phyloP scores from a whole-genome alignment of 2,888 invertebrate species.

The Agrotis segetum region DNA sequence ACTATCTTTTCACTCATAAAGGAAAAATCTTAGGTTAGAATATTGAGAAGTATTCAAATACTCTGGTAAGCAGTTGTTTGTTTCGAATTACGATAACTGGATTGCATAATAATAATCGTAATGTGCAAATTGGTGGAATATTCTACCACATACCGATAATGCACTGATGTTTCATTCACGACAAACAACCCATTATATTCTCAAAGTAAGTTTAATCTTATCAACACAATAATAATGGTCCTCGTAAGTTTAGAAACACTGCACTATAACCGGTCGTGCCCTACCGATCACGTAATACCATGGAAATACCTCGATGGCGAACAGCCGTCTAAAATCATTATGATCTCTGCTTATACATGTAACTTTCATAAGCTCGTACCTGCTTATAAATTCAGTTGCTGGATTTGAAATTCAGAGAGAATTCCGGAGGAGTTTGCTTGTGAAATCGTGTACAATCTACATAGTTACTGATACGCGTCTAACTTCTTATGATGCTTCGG shows the following conservation, averaged over 20 bases:
- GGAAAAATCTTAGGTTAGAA: background rate
- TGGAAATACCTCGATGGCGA: slow-evolving; percentile 9
- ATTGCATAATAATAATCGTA: slow-evolving; percentile 19
- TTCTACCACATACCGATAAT: background rate
- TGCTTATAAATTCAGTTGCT: slow-evolving; percentile 51
- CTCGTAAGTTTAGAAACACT: slow-evolving; percentile 26
- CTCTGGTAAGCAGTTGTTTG: background rate
- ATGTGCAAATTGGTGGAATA: background rate
- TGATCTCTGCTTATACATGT: slow-evolving; percentile 29
- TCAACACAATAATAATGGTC: slow-evolving; percentile 23
- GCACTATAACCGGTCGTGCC: slow-evolving; percentile 26
- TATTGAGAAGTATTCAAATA: background rate
- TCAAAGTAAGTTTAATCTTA: slow-evolving; percentile 33
- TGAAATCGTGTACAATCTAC: slow-evolving; percentile 45
- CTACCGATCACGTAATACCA: slow-evolving; percentile 17
- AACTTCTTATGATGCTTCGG: slow-evolving; percentile 39
- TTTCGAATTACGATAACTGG: background rate
- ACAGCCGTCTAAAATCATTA: slow-evolving; percentile 36
- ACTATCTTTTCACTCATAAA: slow-evolving; percentile 5
- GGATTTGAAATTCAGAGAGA: slow-evolving; percentile 54
- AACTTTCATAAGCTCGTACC: slow-evolving; percentile 49
- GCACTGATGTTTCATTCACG: slow-evolving; percentile 22
- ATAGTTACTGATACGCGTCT: slow-evolving; percentile 42
- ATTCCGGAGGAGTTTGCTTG: slow-evolving; percentile 52
- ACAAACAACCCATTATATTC: slow-evolving; percentile 31